These are phyloP conservation scores for Chaitophorus viminalis DNA, from an alignment of 2,888 invertebrate genomes.

Conservation along the genomic window DNA sequence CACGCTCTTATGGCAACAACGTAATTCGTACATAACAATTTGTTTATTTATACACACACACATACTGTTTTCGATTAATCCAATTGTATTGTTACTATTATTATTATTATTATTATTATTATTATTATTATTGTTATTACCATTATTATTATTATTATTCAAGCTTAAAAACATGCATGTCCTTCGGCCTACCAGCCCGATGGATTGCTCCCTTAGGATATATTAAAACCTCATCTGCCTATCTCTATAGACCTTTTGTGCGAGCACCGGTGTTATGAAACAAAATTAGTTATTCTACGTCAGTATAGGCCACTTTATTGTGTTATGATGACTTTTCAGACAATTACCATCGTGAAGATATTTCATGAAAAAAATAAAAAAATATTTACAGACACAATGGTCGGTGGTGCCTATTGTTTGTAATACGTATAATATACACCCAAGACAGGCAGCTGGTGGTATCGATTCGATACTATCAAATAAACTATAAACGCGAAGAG, in stretches of 20 bases:
- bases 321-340: conserved; percentile 46
- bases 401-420: conserved; percentile 14
- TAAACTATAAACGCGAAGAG: conserved; percentile 23
- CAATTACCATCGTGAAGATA: conserved; percentile 41
- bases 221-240: conserved; percentile 57
- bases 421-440: neutral
- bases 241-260: conserved; percentile 48
- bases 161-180: conserved; percentile 26
- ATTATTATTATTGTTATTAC: neutral
- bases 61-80: conserved; percentile 44
- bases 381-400: conserved; percentile 53
- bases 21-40: conserved; percentile 15
- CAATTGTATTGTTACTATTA: conserved; percentile 37
- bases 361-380: conserved; percentile 37
- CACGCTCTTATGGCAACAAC: neutral
- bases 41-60: conserved; percentile 44
- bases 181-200: conserved; percentile 38
- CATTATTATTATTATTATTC: conserved; percentile 29
- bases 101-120: conserved; percentile 34
- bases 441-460: neutral
- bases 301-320: conserved; percentile 37
- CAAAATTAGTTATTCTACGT: conserved; percentile 51
- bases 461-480: neutral
- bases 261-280: conserved; percentile 21
- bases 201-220: conserved; percentile 46